Evolutionary conservation across 1,140 invertebrate genomes (phyloP), one percentile per base, ranked within the genome.

Genomic region (Cherax destructor): DNA sequence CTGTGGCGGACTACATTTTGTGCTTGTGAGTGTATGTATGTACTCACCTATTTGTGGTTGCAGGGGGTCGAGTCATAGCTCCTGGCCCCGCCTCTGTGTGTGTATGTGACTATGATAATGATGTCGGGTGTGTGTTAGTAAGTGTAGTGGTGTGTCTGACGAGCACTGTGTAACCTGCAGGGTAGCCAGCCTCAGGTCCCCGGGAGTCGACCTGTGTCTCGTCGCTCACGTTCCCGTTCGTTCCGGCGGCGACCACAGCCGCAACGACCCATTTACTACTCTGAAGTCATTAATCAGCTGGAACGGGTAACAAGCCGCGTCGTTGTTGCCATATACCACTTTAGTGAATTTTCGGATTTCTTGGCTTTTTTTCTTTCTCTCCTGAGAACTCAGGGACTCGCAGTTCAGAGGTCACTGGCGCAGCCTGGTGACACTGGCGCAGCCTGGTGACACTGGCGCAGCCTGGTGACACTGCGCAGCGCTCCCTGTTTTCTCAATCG

Each of bases 211-310:
- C 86, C 85, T 83, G 56, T 61, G 9, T 88, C 91, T 50, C 78
- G 80, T 69, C 85, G 91, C 49, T 79, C 85, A 21, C 78, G 91
- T 65, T 92, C 91, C 24, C 91, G 91, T 56, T 92, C 91, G 24
- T 92, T 92, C 91, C 91, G 91, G 56, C 85, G 91, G 78, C 91
- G 91, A 5, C 91, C 91, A 76, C 78, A 78, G 59, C 72, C 85
- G 50, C 85, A 88, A 65, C 91, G 86, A 76, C 91, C 91, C 21
- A 87, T 90, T 85, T 93, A 93, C 92, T 93, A 93, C 92, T 93
- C 92, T 24, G 92, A 93, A 93, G 92, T 93, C 83, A 93, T 93
- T 86, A 91, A 91, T 86, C 92, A 93, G 83, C 87, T 93, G 81
- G 92, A 93, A 91, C 86, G 92, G 92, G 92, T 93, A 93, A 93